Base-by-base conservation (phyloP, 1,140 invertebrate genomes). In the Colletes latitarsis region DNA sequence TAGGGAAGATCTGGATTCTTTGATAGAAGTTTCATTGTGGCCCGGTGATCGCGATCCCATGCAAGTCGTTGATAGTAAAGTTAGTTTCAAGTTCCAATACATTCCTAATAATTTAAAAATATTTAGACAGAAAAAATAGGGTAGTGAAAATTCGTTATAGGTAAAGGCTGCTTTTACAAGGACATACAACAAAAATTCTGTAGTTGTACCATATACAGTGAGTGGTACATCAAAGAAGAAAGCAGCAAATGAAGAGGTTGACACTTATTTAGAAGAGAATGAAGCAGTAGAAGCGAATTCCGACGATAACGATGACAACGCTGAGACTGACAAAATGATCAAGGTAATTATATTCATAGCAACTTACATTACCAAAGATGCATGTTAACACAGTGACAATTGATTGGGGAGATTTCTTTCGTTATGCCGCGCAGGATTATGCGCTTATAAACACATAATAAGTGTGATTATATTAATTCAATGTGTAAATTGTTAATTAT, bases 131-230 rank as follows among this genome's bases (percentile, higher is more conserved):
- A 39, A 12, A 64, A 21, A 60, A 30, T 53, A 5, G 68, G 79
- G 75, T 43, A 81, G 75, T 52, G 30, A 73, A 73, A 58, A 30
- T 4, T 75, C 41, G 14, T 73, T 58, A 21, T 81, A 97, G 96
- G 95, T 97, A 0, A 99, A 99, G 94, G 95, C 98, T 19, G 97
- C 98, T 0, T 97, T 99, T 90, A 99, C 99, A 0, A 95, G 97
- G 62, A 94, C 96, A 0, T 98, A 98, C 90, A 99, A 99, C 90
- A 99, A 99, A 91, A 96, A 96, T 81, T 94, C 95, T 0, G 92
- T 95, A 43, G 92, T 96, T 64, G 4, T 85, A 15, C 96, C 97
- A 3, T 98, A 98, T 90, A 93, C 95, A 6, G 94, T 95, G 19
- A 94, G 94, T 55, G 92, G 93, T 52, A 91, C 94, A 79, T 96